Evolutionary conservation across 2,888 invertebrate species (phyloP).

Genomic region (Troglohyphantes excavatus): DNA sequence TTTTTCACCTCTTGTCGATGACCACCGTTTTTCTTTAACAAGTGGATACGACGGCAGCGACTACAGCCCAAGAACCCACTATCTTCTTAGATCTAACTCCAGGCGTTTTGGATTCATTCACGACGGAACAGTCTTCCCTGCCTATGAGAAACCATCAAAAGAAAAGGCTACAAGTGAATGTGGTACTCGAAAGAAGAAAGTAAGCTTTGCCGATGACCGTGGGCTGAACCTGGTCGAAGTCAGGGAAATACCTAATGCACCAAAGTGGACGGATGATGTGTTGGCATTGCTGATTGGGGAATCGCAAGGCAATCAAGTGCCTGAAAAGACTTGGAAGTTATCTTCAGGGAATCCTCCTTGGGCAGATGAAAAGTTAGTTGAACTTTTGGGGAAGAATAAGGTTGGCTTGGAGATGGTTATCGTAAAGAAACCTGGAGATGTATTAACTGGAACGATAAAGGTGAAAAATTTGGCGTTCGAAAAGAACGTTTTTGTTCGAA

Average conservation of each 20-base stretch:
- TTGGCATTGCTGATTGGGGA: slow-evolving; percentile 14
- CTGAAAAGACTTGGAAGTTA: slow-evolving; percentile 52
- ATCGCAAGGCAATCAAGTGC: neutral
- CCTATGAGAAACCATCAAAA: neutral
- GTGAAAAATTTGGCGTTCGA: slow-evolving; percentile 60
- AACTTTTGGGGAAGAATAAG: slow-evolving; percentile 18
- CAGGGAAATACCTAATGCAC: slow-evolving; percentile 40
- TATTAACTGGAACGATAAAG: slow-evolving; percentile 47
- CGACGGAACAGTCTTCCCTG: slow-evolving; percentile 4
- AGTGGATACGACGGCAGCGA: neutral
- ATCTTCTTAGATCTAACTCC: neutral
- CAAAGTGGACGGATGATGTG: slow-evolving; percentile 48
- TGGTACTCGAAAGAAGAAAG: slow-evolving; percentile 52
- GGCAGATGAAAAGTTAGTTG: slow-evolving; percentile 22
- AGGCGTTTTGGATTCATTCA: slow-evolving; percentile 21
- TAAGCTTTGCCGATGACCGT: slow-evolving; percentile 70
- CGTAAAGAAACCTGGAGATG: slow-evolving; percentile 14
- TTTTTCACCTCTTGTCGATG: slow-evolving; percentile 37
- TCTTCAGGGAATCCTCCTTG: slow-evolving; percentile 46
- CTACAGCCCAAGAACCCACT: neutral
- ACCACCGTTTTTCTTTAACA: slow-evolving; percentile 11
- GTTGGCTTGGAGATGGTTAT: slow-evolving; percentile 45
- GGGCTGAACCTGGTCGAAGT: slow-evolving; percentile 63
- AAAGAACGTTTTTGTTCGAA: slow-evolving; percentile 65
- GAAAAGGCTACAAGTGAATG: neutral